Evolutionary conservation across 2,113 vertebrate species (phyloP), one percentile per base, ranked within the genome.

Genomic region (Epinephelus fuscoguttatus): DNA sequence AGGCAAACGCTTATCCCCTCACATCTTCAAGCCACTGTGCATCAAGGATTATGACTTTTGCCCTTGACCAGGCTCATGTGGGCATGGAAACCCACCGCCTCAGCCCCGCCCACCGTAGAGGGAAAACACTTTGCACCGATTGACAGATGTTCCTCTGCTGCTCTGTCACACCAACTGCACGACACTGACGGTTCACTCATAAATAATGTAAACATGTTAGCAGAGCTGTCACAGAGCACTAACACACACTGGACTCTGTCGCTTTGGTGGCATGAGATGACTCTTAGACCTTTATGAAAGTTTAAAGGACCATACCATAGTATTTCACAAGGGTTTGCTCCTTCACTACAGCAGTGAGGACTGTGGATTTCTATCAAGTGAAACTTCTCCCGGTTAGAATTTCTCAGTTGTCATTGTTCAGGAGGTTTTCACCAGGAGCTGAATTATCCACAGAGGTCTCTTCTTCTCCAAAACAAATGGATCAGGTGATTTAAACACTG

Each of bases 21-120:
- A 72, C 87, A 70, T 90, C 86, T 88, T 89, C 73, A 86, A 88
- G 85, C 88, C 87, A 88, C 76, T 88, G 76, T 90, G 75, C 83
- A 82, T 89, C 70, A 80, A 78, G 81, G 88, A 89, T 92, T 89
- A 88, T 47, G 45, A 76, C 88, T 81, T 91, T 84, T 85, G 63
- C 78, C 83, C 81, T 88, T 87, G 17, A 66, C 53, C 4, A 12
- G 30, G 19, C 13, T 5, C 40, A 33, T 14, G 42, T 4, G 0
- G 53, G 68, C 55, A 75, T 84, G 47, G 33, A 84, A 82, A 70
- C 53, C 66, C 69, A 57, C 30, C 17, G 11, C 73, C 78, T 71
- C 63, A 55, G 55, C 55, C 37, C 63, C 47, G 10, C 80, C 64
- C 71, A 53, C 70, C 15, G 30, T 0, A 56, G 15, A 64, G 37